These are phyloP conservation scores for Pterobdella sp. DNA, from an alignment of 2,888 invertebrate genomes.

Conservation along the genomic window DNA sequence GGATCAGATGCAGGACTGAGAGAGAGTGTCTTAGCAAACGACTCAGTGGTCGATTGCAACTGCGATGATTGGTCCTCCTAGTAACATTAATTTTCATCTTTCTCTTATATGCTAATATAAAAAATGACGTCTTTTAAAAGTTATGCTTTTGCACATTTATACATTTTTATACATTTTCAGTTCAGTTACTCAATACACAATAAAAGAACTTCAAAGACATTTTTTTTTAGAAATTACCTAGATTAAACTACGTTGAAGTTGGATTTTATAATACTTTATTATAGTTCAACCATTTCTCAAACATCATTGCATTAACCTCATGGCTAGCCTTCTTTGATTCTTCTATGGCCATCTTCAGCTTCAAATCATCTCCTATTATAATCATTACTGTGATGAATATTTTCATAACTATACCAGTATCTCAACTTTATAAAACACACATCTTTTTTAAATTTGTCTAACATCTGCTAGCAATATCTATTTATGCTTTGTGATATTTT, in stretches of 20 bases:
- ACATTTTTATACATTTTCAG: neutral
- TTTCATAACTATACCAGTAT: neutral
- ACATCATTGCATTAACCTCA: conserved; percentile 34
- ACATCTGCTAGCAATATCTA: too few species aligned
- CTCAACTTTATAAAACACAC: too few species aligned
- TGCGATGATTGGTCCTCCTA: too few species aligned
- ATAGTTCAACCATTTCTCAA: neutral
- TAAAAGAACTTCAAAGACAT: too few species aligned
- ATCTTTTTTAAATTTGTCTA: too few species aligned
- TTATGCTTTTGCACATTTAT: neutral
- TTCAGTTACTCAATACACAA: neutral
- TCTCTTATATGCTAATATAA: too few species aligned
- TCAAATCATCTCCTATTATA: conserved; percentile 77
- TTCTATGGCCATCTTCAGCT: conserved; percentile 84
- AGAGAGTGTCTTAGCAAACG: neutral
- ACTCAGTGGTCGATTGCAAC: neutral
- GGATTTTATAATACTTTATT: neutral
- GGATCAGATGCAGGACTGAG: neutral
- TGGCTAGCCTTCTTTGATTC: conserved; percentile 60
- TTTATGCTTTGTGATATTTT: too few species aligned
- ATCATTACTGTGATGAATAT: too few species aligned
- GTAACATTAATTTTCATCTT: too few species aligned
- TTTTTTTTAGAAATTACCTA: too few species aligned
- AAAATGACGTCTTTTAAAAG: too few species aligned
- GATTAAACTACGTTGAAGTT: too few species aligned